phyloP scores from a whole-genome alignment of 2,113 vertebrate species.

The Urocynchramus pylzowi region DNA sequence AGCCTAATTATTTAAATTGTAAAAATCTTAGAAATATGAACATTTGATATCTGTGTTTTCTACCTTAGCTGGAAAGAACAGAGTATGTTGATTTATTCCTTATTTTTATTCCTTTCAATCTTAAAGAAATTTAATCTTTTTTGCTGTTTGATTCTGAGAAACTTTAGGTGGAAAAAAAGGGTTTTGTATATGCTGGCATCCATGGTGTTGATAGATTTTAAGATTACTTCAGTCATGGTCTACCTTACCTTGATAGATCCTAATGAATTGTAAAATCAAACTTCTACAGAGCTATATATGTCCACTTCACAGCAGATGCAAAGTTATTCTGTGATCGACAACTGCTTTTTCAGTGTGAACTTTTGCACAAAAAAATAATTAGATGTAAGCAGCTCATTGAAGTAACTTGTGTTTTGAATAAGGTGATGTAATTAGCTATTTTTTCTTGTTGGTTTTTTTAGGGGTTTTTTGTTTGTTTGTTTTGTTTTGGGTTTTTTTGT shows the following conservation, averaged over 20 bases:
- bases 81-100: not conserved
- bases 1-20: not conserved
- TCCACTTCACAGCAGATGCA: slow-evolving; percentile 51
- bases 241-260: slow-evolving; percentile 10
- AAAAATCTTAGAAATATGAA: not conserved
- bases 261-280: slow-evolving; percentile 70
- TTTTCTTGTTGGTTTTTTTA: not conserved
- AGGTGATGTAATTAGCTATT: slow-evolving; percentile 66
- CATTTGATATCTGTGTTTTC: not conserved
- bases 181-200: not conserved
- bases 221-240: slow-evolving; percentile 1
- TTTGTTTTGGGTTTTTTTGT: not conserved
- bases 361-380: slow-evolving; percentile 57
- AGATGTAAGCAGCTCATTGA: slow-evolving; percentile 59
- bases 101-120: not conserved
- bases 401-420: slow-evolving; percentile 78
- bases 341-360: slow-evolving; percentile 38
- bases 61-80: not conserved
- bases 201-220: slow-evolving; percentile 1
- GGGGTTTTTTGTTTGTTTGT: not conserved
- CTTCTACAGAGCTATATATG: slow-evolving; percentile 34
- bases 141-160: not conserved
- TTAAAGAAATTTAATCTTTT: not conserved
- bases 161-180: not conserved
- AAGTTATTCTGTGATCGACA: slow-evolving; percentile 43